Evolutionary conservation across 2,888 invertebrate genomes (phyloP).

Genomic region (Mesoligia furuncula): DNA sequence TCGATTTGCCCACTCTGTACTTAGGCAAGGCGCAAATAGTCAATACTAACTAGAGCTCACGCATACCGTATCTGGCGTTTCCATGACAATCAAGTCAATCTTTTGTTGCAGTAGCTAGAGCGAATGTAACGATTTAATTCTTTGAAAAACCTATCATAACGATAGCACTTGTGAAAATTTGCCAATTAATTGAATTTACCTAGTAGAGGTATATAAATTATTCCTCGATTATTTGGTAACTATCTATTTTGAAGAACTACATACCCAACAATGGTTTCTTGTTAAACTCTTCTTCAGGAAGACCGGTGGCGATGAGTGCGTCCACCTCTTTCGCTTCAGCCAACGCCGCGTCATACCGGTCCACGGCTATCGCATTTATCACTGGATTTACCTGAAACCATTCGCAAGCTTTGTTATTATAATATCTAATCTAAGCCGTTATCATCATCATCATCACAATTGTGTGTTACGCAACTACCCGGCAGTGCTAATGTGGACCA

Average conservation of each 20-base stretch:
- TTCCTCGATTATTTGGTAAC: neutral
- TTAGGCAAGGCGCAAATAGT: too few species aligned
- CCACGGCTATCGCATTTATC: slow-evolving; percentile 95
- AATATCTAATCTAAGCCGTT: neutral
- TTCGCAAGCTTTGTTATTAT: neutral
- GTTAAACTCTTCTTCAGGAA: slow-evolving; percentile 91
- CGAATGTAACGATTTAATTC: too few species aligned
- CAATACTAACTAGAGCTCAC: too few species aligned
- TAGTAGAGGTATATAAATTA: neutral
- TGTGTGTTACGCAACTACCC: too few species aligned
- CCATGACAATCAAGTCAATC: too few species aligned
- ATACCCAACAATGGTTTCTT: slow-evolving; percentile 94
- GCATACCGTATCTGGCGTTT: too few species aligned
- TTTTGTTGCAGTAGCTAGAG: too few species aligned
- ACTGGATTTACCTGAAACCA: slow-evolving; percentile 91
- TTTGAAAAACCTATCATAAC: too few species aligned
- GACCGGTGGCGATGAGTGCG: slow-evolving; percentile 90
- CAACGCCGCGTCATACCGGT: slow-evolving; percentile 94
- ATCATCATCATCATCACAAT: too few species aligned
- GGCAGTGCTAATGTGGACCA: too few species aligned
- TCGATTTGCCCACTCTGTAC: too few species aligned
- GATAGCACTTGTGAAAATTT: too few species aligned
- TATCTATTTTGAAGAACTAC: neutral
- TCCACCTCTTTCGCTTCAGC: slow-evolving; percentile 95
- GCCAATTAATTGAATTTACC: neutral